Evolutionary conservation across 2,888 invertebrate genomes (phyloP).

Genomic region (Diploptera punctata): DNA sequence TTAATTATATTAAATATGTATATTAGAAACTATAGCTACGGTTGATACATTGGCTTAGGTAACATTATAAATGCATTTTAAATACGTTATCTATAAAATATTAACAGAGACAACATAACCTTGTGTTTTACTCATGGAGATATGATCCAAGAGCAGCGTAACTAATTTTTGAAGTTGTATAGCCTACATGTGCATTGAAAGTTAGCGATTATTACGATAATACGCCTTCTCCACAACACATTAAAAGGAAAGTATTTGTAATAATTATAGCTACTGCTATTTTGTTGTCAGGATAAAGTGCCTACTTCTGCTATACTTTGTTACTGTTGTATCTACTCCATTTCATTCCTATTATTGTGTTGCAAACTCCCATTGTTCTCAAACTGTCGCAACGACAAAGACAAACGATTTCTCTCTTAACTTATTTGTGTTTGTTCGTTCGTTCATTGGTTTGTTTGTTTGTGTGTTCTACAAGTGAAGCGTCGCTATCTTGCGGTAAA

Average conservation of each 20-base stretch:
- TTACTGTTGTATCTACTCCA: slow-evolving; percentile 12
- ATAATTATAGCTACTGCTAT: not conserved
- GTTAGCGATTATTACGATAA: too few species aligned
- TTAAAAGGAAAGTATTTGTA: slow-evolving; percentile 1
- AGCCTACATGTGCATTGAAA: too few species aligned
- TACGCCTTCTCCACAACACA: too few species aligned
- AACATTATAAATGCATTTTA: too few species aligned
- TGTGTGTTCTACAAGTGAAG: slow-evolving; percentile 9
- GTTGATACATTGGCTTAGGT: too few species aligned
- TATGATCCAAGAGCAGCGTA: too few species aligned
- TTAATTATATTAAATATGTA: too few species aligned
- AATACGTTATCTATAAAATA: too few species aligned
- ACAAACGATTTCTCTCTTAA: slow-evolving; percentile 35
- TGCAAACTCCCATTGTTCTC: slow-evolving; percentile 24
- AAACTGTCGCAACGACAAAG: slow-evolving; percentile 28
- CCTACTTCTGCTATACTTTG: slow-evolving; percentile 17
- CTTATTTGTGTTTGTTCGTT: slow-evolving; percentile 28
- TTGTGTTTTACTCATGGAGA: too few species aligned
- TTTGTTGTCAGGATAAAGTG: slow-evolving; percentile 8
- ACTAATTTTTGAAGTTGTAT: too few species aligned
- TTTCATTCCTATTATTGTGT: slow-evolving; percentile 21
- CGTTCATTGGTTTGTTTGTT: slow-evolving; percentile 21
- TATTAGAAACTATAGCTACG: too few species aligned
- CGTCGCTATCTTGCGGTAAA: not conserved
- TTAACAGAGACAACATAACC: too few species aligned